Percentiles rank a stretch among this genome's conserved stretches.
Evolutionary conservation across 2,113 vertebrate genomes (phyloP).

Genomic region (Phalacrocorax carbo): DNA sequence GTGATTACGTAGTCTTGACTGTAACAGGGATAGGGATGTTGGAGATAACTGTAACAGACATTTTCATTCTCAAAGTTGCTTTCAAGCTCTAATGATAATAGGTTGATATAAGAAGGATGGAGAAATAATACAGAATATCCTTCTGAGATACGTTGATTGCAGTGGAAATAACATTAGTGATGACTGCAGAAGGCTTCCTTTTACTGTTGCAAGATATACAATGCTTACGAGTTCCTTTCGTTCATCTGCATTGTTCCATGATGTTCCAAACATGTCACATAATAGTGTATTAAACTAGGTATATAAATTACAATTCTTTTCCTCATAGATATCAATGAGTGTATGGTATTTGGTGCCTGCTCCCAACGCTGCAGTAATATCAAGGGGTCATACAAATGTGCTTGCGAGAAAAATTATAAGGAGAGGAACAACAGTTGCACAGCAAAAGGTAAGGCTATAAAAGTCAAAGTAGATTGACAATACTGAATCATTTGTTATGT

Average conservation of each 20-base stretch:
- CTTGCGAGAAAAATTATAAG: slow-evolving; percentile 91
- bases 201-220: neutral
- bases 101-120: neutral
- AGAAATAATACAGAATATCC: neutral
- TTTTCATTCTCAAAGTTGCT: neutral
- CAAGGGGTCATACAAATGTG: slow-evolving; percentile 94
- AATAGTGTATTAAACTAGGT: neutral
- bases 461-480: neutral
- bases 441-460: slow-evolving; percentile 86
- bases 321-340: slow-evolving; percentile 90
- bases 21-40: neutral
- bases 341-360: slow-evolving; percentile 89
- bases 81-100: neutral
- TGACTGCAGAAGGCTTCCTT: neutral
- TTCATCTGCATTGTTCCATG: neutral
- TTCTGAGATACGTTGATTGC: neutral
- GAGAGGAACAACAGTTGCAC: slow-evolving; percentile 87
- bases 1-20: neutral
- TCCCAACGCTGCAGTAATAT: slow-evolving; percentile 91
- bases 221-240: neutral
- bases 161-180: neutral
- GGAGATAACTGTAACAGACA: neutral
- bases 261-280: neutral
- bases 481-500: neutral
- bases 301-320: neutral